A percentile compares a stretch with the other conserved stretches of the same genome.
These are phyloP conservation scores for Tinea trinotella DNA, from an alignment of 2,888 invertebrate species.

Conservation along the genomic window DNA sequence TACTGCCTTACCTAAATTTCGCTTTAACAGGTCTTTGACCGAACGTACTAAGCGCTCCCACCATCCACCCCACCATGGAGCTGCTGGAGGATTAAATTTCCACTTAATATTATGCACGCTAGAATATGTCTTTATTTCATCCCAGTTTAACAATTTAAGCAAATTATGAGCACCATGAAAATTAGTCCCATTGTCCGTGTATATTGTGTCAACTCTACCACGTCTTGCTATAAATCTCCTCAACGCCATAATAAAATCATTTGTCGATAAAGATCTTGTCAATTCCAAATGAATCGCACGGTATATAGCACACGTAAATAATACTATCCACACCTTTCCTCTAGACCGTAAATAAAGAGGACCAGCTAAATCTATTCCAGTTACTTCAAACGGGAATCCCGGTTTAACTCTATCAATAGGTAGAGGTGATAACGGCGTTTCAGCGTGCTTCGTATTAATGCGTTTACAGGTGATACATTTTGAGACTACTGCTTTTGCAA, in stretches of 20 bases:
- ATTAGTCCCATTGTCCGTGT: constrained; percentile 22
- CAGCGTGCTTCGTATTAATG: background rate
- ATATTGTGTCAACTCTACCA: constrained; percentile 19
- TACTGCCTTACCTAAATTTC: too few species aligned
- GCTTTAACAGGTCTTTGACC: too few species aligned
- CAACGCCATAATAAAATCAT: constrained; percentile 13
- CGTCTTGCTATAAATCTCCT: constrained; percentile 21
- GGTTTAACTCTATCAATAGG: constrained; percentile 10
- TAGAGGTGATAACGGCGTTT: constrained; percentile 8
- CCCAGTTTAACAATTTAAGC: too few species aligned
- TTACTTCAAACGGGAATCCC: constrained; percentile 17
- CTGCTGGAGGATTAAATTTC: too few species aligned
- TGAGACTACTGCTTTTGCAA: constrained; percentile 8
- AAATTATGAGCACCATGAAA: constrained; percentile 17
- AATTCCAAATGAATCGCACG: constrained; percentile 21
- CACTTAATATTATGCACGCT: too few species aligned
- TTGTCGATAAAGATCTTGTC: background rate
- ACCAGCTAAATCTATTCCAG: constrained; percentile 21
- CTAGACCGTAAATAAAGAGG: constrained; percentile 11
- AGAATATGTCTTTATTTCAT: too few species aligned
- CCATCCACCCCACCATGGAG: too few species aligned
- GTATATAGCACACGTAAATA: constrained; percentile 21
- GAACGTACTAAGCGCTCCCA: too few species aligned
- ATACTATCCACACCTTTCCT: constrained; percentile 19
- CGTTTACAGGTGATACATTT: constrained; percentile 19